These are phyloP conservation scores for Lynx canadensis DNA, from an alignment of 2,113 vertebrate species.

Conservation along the genomic window DNA sequence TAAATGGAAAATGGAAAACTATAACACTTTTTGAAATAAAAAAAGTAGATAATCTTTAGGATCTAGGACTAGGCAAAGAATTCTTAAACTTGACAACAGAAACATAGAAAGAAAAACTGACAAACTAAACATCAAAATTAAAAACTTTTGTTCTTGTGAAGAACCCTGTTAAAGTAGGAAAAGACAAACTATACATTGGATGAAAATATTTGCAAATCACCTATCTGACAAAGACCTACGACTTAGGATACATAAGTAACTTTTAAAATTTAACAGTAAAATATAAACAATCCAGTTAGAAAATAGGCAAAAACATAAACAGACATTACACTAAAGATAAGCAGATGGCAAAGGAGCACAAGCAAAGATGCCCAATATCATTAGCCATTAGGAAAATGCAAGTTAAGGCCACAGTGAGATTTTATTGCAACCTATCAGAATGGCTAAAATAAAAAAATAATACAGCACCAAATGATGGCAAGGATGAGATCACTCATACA, in stretches of 20 bases:
- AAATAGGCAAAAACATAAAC: neutral
- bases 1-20: slow-evolving; percentile 21
- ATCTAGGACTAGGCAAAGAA: neutral
- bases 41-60: neutral
- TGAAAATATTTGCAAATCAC: neutral
- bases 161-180: neutral
- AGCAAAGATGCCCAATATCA: neutral
- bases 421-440: neutral
- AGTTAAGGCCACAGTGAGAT: neutral
- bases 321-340: neutral
- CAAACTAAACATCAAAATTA: neutral
- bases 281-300: neutral
- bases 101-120: neutral
- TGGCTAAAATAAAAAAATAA: neutral
- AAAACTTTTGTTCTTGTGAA: neutral
- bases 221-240: neutral
- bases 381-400: neutral
- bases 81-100: neutral
- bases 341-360: neutral
- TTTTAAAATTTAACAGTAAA: neutral
- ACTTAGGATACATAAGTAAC: neutral
- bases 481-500: neutral
- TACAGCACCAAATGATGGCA: neutral
- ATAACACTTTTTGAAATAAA: neutral
- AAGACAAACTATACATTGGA: neutral